phyloP scores from a whole-genome alignment of 2,113 vertebrate species.

The Rhabdornis inornatus region DNA sequence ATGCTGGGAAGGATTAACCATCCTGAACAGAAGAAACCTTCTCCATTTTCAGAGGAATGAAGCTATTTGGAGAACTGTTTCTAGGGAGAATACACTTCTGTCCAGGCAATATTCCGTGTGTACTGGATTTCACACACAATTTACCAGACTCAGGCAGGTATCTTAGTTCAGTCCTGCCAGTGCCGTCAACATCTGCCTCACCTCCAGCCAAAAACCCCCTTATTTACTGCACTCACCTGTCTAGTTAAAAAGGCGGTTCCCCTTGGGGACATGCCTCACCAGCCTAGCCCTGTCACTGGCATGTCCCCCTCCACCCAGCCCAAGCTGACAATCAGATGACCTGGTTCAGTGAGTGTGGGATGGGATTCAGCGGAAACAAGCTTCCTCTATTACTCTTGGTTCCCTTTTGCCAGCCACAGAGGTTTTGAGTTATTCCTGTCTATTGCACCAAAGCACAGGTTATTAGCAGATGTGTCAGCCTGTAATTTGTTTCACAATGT shows the following conservation, averaged over 20 bases:
- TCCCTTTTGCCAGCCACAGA: background rate
- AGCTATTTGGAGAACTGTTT: background rate
- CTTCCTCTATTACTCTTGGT: background rate
- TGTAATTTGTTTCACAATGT: conserved; percentile 12
- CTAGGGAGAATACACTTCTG: background rate
- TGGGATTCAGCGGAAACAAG: background rate
- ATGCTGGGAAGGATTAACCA: accelerated
- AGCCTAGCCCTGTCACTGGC: background rate
- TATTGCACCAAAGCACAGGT: background rate
- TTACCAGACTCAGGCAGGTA: background rate
- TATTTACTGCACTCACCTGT: background rate
- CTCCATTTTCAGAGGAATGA: background rate
- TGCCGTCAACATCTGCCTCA: background rate
- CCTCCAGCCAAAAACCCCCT: background rate
- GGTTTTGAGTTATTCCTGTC: conserved; percentile 29
- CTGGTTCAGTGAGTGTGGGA: background rate
- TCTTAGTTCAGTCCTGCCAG: background rate
- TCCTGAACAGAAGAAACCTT: background rate
- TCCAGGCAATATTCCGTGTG: background rate
- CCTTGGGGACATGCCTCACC: accelerated
- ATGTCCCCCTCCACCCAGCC: accelerated
- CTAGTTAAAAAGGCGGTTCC: background rate
- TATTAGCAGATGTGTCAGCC: background rate
- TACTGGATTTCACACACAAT: background rate
- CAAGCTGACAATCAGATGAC: background rate